Evolutionary conservation across 2,797 vertebrate species (phyloP), one percentile per base, ranked within the genome.

Genomic region (Scolopax bukidnonensis): DNA sequence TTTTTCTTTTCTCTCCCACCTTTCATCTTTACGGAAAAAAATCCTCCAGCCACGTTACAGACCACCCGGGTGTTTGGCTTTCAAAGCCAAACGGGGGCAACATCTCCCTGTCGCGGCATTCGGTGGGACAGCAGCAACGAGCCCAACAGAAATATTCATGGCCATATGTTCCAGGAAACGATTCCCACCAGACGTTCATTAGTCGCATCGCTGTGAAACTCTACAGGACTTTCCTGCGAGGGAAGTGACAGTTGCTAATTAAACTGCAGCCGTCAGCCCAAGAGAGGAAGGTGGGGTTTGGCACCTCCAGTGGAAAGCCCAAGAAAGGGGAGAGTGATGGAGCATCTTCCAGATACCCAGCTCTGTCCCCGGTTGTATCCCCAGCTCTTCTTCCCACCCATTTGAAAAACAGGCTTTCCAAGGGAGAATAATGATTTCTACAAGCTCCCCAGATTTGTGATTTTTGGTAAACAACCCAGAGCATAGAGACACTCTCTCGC

Each of bases 161-260:
- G 77, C 96, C 96, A 95, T 96, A 96, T 96, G 94, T 28, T 94
- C 76, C 76, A 10, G 54, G 70, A 92, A 82, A 79, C 19, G 4
- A 79, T 67, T 89, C 64, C 87, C 91, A 77, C 90, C 90, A 94
- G 95, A 87, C 88, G 21, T 94, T 95, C 91, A 94, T 94, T 95
- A 94, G 81, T 25, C 48, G 27, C 93, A 45, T 17, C 40, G 19
- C 88, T 70, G 57, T 23, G 45, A 41, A 94, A 84, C 91, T 80
- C 90, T 45, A 43, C 88, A 56, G 87, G 95, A 87, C 71, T 83
- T 90, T 53, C 64, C 94, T 84, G 82, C 68, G 50, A 87, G 68
- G 85, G 80, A 96, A 86, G 76, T 25, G 47, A 65, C 93, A 77
- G 93, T 92, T 89, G 84, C 91, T 95, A 96, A 96, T 96, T 96